phyloP scores from a whole-genome alignment of 1,140 invertebrate genomes.

The Eriocheir sinensis region DNA sequence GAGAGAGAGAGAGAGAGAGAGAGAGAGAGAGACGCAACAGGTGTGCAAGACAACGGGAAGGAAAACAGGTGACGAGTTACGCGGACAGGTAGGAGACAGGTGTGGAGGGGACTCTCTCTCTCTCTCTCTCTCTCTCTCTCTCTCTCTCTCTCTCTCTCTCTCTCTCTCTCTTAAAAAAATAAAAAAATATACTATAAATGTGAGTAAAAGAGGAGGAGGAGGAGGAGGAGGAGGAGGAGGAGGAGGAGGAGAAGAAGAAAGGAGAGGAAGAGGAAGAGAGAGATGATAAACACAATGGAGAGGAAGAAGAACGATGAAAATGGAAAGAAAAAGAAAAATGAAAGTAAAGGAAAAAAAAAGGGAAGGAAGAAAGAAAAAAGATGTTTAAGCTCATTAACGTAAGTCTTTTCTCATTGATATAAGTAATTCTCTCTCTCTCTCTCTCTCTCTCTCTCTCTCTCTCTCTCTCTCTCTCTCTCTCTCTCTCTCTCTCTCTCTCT shows the following conservation, averaged over 20 bases:
- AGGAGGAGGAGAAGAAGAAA: neutral
- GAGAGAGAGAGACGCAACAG: neutral
- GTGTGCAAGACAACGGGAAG: neutral
- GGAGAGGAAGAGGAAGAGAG: slow-evolving; percentile 32
- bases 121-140: too few relatives aligned
- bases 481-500: slow-evolving; percentile 57
- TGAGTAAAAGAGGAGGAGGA: slow-evolving; percentile 1
- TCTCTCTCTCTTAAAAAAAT: too few relatives aligned
- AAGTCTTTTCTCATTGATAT: too few relatives aligned
- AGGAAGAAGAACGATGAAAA: neutral
- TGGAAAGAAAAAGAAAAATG: neutral
- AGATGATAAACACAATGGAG: too few relatives aligned
- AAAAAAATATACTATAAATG: neutral
- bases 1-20: neutral
- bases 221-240: neutral
- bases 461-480: slow-evolving; percentile 55
- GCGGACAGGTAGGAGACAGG: neutral
- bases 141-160: too few relatives aligned
- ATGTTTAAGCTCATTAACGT: neutral
- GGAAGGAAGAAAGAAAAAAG: neutral
- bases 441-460: neutral
- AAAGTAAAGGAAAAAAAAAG: neutral
- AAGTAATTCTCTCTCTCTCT: neutral
- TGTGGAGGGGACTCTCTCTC: too few relatives aligned
- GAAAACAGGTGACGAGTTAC: neutral